Evolutionary conservation across 2,888 invertebrate genomes (phyloP), one percentile per base, ranked within the genome.

Genomic region (Drosophila nr. medialis): DNA sequence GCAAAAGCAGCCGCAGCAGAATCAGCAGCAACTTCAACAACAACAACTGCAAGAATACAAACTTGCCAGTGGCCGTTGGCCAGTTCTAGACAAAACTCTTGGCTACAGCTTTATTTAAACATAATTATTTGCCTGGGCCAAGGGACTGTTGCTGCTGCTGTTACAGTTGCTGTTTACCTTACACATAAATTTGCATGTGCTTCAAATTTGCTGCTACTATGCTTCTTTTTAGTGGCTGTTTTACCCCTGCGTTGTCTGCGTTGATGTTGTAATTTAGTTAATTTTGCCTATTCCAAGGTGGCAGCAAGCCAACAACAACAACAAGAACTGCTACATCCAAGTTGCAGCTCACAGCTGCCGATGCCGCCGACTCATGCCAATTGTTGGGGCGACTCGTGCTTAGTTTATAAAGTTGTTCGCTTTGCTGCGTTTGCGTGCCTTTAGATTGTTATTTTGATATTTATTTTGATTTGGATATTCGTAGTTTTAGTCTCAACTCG

Each of bases 171-270:
- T 77, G 81, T 69, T 83, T 80, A 82, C 78, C 86, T 87, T 87
- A 87, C 90, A 87, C 90, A 87, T 90, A 90, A 91, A 91, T 91
- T 91, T 91, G 90, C 90, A 91, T 91, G 91, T 83, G 89, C 91
- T 88, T 89, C 89, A 91, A 86, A 91, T 91, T 91, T 89, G 80
- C 84, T 81, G 81, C 64, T 64, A 75, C 62, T 68, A 53, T 64
- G 73, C 15, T 54, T 24, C 61, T 71, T 64, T 77, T 77, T 27
- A 51, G 72, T 51, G 73, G 75, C 55, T 68, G 73, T 32, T 59
- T 29, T 68, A 72, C 79, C 66, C 51, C 77, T 76, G 66, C 65
- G 30, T 70, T 75, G 65, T 27, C 69, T 75, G 64, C 72, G 70
- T 71, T 85, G 83, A 80, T 86, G 88, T 89, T 78, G 90, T 87